Conservation (phyloP, 2,797 vertebrate species). For the Sternarchorhynchus goeldii region DNA sequence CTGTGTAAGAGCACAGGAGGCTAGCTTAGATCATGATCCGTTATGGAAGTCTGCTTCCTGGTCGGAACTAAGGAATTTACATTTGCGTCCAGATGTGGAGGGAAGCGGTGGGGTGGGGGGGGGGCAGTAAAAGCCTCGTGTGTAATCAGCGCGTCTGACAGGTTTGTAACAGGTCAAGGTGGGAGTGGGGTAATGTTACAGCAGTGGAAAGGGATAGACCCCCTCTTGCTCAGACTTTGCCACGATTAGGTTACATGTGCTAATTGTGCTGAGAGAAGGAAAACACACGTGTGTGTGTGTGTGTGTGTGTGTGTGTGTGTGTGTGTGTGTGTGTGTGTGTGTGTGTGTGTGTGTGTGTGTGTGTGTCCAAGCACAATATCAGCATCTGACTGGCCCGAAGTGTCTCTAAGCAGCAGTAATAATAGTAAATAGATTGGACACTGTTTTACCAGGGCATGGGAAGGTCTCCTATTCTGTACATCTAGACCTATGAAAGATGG, state of each 20-base stretch:
- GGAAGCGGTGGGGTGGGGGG: conserved; percentile 22
- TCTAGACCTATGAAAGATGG: not conserved
- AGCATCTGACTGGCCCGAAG: too few species aligned
- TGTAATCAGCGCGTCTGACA: conserved; percentile 52
- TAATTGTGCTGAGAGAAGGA: conserved; percentile 56
- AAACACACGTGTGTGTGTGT: conserved; percentile 28
- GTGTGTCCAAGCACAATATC: too few species aligned
- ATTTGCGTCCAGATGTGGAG: conserved; percentile 15
- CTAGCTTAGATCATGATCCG: conserved; percentile 23
- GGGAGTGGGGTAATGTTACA: conserved; percentile 45
- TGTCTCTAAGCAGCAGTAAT: conserved; percentile 48
- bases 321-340: conserved; percentile 11
- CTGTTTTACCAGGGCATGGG: conserved; percentile 45
- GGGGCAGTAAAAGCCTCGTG: conserved; percentile 24
- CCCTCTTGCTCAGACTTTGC: conserved; percentile 28
- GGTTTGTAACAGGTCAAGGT: conserved; percentile 35
- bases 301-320: conserved; percentile 2
- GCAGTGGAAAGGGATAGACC: conserved; percentile 44
- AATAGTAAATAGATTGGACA: conserved; percentile 53
- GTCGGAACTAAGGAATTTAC: conserved; percentile 40
- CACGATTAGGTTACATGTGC: conserved; percentile 44
- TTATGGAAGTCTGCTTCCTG: conserved; percentile 37
- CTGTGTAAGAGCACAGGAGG: conserved; percentile 6
- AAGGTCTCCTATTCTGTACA: conserved; percentile 32
- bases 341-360: not conserved